Percentiles rank a stretch among this genome's conserved stretches.
These are phyloP conservation scores for Endotricha flammealis DNA, from an alignment of 2,888 invertebrate genomes.

Conservation along the genomic window DNA sequence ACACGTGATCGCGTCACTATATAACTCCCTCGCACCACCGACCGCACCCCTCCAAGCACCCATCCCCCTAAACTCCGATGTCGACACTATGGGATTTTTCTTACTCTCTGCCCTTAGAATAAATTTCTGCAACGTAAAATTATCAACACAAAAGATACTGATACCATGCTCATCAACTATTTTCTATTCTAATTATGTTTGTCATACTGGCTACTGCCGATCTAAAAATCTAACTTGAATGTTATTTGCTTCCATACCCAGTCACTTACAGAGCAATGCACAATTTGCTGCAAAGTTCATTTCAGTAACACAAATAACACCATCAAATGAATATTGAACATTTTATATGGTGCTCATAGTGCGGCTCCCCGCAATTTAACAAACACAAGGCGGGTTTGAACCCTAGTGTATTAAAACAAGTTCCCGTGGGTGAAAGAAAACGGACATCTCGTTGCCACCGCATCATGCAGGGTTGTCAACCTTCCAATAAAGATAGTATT, in stretches of 20 bases:
- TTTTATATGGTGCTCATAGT: not conserved
- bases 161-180: too few species aligned
- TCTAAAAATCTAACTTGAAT: too few species aligned
- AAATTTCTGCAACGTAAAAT: conserved; percentile 32
- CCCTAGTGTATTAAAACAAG: too few species aligned
- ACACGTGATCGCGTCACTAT: conserved; percentile 77
- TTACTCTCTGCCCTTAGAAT: conserved; percentile 39
- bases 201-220: too few species aligned
- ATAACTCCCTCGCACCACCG: conserved; percentile 69
- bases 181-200: too few species aligned
- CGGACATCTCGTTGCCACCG: conserved; percentile 25
- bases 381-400: conserved; percentile 28
- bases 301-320: too few species aligned
- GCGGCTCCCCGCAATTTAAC: conserved; percentile 24
- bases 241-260: too few species aligned
- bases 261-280: too few species aligned
- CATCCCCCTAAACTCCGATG: conserved; percentile 53
- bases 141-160: too few species aligned
- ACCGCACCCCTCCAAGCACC: conserved; percentile 63
- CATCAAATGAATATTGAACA: too few species aligned
- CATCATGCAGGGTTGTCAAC: conserved; percentile 19
- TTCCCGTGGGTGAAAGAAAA: conserved; percentile 54
- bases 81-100: conserved; percentile 64
- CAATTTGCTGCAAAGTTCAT: too few species aligned
- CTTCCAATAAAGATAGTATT: not conserved